Evolutionary conservation across 2,888 invertebrate species (phyloP).

Genomic region (Melinaea marsaeus): DNA sequence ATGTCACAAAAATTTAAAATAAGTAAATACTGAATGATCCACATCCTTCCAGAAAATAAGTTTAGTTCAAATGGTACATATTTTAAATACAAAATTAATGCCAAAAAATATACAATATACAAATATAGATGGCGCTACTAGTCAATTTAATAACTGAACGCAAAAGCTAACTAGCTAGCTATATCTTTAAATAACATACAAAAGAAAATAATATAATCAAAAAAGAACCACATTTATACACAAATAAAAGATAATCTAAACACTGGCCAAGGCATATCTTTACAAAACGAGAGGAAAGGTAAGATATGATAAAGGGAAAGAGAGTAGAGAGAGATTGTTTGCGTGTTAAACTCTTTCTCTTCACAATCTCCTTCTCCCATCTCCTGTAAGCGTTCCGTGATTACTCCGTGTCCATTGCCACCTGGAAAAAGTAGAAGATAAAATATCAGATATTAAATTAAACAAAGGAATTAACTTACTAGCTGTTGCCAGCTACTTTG

Average conservation of each 20-base stretch:
- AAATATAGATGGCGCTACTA: too few relatives aligned
- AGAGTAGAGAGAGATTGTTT: neutral
- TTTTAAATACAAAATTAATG: too few relatives aligned
- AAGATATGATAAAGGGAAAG: constrained; percentile 9
- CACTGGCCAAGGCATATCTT: constrained; percentile 69
- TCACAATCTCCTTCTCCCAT: constrained; percentile 25
- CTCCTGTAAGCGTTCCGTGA: constrained; percentile 45
- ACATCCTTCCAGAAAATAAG: too few relatives aligned
- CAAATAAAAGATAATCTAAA: constrained; percentile 34
- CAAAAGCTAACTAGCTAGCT: too few relatives aligned
- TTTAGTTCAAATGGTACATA: too few relatives aligned
- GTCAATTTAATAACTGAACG: too few relatives aligned
- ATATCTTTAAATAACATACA: neutral
- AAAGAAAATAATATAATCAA: neutral
- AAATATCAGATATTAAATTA: neutral
- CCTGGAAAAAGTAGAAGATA: constrained; percentile 49
- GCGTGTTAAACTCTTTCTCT: constrained; percentile 11
- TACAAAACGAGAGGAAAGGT: constrained; percentile 34
- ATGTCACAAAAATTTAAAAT: too few relatives aligned
- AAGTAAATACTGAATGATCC: too few relatives aligned
- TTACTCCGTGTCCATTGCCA: constrained; percentile 75
- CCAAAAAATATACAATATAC: too few relatives aligned
- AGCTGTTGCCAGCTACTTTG: neutral
- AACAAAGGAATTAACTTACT: neutral
- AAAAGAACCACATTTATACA: constrained; percentile 9